A percentile compares a stretch with the other conserved stretches of the same genome.
phyloP scores from a whole-genome alignment of 2,797 vertebrate species.

The Eurystomus glaucurus region DNA sequence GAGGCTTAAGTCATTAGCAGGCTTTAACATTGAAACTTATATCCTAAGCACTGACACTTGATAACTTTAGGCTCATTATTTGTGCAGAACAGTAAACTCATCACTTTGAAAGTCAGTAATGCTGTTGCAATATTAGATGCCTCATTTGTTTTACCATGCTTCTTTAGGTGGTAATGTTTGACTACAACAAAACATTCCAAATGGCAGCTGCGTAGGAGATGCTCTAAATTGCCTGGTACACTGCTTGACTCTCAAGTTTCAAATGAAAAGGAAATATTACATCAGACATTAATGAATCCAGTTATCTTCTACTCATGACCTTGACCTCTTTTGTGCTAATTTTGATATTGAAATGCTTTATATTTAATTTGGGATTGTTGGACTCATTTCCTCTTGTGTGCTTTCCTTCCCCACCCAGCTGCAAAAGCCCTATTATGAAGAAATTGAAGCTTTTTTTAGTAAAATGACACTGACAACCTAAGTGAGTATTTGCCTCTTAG shows the following conservation, averaged over 20 bases:
- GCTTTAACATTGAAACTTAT: background rate
- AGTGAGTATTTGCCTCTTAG: background rate
- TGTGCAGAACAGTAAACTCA: background rate
- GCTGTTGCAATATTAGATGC: background rate
- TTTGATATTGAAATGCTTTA: slow-evolving; percentile 46
- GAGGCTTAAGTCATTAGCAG: background rate
- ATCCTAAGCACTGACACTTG: background rate
- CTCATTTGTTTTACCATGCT: background rate
- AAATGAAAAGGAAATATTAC: slow-evolving; percentile 2
- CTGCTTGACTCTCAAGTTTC: background rate
- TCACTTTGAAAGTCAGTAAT: background rate
- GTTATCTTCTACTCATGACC: background rate
- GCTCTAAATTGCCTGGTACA: background rate
- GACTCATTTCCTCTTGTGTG: slow-evolving; percentile 36
- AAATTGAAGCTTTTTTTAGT: slow-evolving; percentile 3
- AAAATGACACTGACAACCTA: background rate
- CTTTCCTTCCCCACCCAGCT: slow-evolving; percentile 45
- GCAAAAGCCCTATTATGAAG: background rate
- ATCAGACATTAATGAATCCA: background rate
- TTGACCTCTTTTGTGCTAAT: slow-evolving; percentile 54
- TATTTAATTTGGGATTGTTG: slow-evolving; percentile 34
- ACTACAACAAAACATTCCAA: background rate
- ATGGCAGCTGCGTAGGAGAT: background rate
- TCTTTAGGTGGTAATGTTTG: slow-evolving; percentile 41
- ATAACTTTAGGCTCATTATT: background rate